Percentiles rank a stretch among this genome's conserved stretches.
phyloP scores from a whole-genome alignment of 2,797 vertebrate species.

The Capromys pilorides region DNA sequence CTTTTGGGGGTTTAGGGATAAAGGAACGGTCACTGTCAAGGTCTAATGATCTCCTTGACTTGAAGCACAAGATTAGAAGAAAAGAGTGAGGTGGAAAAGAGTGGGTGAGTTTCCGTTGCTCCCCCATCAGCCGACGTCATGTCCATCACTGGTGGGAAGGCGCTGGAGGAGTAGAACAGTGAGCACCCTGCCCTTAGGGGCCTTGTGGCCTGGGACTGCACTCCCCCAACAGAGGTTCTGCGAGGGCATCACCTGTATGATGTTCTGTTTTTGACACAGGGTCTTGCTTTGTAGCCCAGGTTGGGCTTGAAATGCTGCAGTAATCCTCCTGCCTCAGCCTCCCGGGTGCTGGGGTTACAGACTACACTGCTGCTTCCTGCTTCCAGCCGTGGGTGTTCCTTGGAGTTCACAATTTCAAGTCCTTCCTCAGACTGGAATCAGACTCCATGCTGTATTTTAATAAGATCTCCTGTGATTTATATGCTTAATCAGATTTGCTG shows the following conservation, averaged over 20 bases:
- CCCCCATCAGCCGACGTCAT: neutral
- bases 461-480: conserved; percentile 25
- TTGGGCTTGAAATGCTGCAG: neutral
- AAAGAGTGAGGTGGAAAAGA: neutral
- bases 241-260: too few species aligned
- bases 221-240: neutral
- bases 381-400: neutral
- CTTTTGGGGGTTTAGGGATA: neutral
- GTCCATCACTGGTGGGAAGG: neutral
- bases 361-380: too few species aligned
- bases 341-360: neutral
- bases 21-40: neutral
- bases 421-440: neutral
- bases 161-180: neutral
- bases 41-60: neutral
- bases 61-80: conserved; percentile 10
- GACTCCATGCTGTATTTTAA: neutral
- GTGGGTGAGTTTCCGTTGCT: neutral
- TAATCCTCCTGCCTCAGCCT: neutral
- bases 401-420: neutral
- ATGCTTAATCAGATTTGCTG: neutral
- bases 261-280: neutral
- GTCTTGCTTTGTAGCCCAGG: neutral
- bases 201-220: too few species aligned
- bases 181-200: neutral